Conservation (phyloP, 2,888 invertebrate genomes). For the Drosophila aldrichi region DNA sequence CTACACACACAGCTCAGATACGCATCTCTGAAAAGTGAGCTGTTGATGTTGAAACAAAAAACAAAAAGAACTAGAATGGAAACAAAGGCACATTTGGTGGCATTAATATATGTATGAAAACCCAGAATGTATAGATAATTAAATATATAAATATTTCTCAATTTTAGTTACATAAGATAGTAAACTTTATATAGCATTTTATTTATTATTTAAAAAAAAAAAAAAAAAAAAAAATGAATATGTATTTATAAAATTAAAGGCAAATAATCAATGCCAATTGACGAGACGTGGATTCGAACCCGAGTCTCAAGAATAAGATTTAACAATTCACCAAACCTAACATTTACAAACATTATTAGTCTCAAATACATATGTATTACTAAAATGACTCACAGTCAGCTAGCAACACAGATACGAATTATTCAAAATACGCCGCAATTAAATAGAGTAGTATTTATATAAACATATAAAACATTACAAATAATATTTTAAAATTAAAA, state of each 20-base stretch:
- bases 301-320: not conserved
- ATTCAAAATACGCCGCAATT: not conserved
- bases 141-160: not conserved
- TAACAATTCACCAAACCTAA: not conserved
- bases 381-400: not conserved
- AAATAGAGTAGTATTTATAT: not conserved
- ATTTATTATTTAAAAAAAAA: no score
- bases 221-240: no score
- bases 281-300: not conserved
- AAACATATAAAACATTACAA: not conserved
- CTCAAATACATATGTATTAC: not conserved
- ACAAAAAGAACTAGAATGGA: not conserved
- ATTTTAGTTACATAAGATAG: not conserved
- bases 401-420: not conserved
- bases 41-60: constrained; percentile 35
- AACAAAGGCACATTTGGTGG: constrained; percentile 21
- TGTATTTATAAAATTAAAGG: no score
- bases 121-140: not conserved
- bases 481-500: constrained; percentile 2
- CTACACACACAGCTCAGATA: constrained; percentile 45
- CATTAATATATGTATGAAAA: no score
- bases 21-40: constrained; percentile 50
- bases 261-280: no score
- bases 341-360: not conserved
- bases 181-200: no score